Percentiles rank a stretch among this genome's conserved stretches.
Conservation (phyloP, 2,888 invertebrate species). For the Cephus pygmeus region DNA sequence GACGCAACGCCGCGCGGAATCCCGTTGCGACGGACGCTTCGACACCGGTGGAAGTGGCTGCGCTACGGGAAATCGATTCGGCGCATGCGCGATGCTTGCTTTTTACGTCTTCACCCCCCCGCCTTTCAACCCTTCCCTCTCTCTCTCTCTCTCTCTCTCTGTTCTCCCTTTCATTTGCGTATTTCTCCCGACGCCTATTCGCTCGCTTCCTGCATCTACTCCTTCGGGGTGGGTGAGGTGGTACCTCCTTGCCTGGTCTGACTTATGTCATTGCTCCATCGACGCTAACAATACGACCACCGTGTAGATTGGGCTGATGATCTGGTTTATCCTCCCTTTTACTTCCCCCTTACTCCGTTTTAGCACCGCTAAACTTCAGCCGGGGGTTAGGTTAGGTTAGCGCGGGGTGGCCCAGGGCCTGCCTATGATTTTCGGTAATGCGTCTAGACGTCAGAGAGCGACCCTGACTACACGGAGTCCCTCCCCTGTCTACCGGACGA, state of each 20-base stretch:
- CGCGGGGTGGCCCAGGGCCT: background rate
- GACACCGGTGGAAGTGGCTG: background rate
- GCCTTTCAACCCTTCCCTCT: background rate
- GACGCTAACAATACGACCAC: background rate
- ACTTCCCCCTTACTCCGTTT: background rate
- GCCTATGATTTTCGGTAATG: slow-evolving; percentile 15
- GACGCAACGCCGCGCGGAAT: background rate
- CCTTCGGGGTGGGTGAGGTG: background rate
- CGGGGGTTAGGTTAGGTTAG: background rate
- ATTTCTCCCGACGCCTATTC: background rate
- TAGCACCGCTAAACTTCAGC: background rate
- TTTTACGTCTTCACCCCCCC: background rate
- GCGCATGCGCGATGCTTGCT: slow-evolving; percentile 2
- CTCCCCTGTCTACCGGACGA: background rate
- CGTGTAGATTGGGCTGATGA: background rate
- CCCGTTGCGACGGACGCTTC: background rate
- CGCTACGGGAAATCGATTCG: background rate
- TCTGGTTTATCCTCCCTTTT: background rate
- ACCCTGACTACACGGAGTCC: slow-evolving; percentile 2
- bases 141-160: background rate
- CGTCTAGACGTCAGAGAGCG: slow-evolving; percentile 20
- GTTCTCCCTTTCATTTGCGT: background rate
- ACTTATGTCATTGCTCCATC: background rate
- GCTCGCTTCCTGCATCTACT: background rate
- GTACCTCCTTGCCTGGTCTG: background rate